Base-by-base conservation (phyloP, 2,113 vertebrate genomes). In the Pyrgilauda ruficollis region DNA sequence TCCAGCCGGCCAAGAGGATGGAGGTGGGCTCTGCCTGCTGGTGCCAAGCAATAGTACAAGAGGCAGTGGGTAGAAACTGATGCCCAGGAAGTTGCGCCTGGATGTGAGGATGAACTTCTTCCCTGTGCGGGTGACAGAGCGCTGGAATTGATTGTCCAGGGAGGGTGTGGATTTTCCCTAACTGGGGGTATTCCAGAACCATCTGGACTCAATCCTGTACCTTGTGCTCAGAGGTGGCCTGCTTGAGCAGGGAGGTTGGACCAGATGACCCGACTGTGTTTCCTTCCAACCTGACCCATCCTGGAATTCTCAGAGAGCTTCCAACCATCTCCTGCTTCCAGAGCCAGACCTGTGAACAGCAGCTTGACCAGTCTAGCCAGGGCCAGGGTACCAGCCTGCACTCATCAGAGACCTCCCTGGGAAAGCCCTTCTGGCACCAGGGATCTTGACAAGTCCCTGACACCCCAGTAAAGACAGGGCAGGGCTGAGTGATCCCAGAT, bases 401-500 rank as follows among this genome's bases (percentile, higher is more conserved):
- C 17, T 68, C 20, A 37, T 10, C 49, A 9, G 44, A 33, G 15
- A 7, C 20, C 39, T 30, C 17, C 24, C 13, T 17, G 24, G 53
- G 28, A 6, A 27, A 63, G 16, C 20, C 7, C 2, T 55, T 41
- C 3, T 20, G 47, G 4, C 22, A 7, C 19, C 1, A 1, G n/a
- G 19, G 37, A 39, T 35, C 37, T 52, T 1, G 0, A 26, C 1
- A 2, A 27, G 15, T 55, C 39, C 27, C 4, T 6, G 43, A 12
- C 13, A 30, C 1, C 10, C 26, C 44, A 1, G 4, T 13, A 2
- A 47, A 43, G 50, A 27, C 58, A 75, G 28, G 10, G 50, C 26
- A 55, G 52, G n/a, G 50, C 66, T 44, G 21, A 2, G 3, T 3
- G 13, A 22, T 43, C 61, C 50, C 46, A 2, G 2, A 6, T 11